A percentile compares a stretch with the other conserved stretches of the same genome.
Evolutionary conservation across 1,140 invertebrate genomes (phyloP).

Genomic region (Magallana ariakensis): DNA sequence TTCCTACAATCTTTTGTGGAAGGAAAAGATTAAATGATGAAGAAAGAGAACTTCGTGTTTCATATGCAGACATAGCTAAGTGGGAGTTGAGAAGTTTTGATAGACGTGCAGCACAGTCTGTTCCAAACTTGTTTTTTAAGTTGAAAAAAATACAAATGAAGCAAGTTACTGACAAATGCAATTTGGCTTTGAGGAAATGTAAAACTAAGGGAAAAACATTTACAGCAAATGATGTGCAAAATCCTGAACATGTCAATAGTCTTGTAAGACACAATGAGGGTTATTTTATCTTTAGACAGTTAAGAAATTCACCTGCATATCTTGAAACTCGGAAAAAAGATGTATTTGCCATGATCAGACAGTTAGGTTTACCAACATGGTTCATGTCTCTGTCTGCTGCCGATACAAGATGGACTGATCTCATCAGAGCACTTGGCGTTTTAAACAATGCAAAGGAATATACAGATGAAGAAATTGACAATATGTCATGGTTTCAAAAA

Average conservation of each 20-base stretch:
- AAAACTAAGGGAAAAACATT: constrained; percentile 46
- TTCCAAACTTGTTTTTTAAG: constrained; percentile 51
- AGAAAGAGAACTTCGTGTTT: constrained; percentile 15
- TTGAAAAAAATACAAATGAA: constrained; percentile 49
- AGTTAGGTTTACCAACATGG: constrained; percentile 58
- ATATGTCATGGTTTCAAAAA: constrained; percentile 33
- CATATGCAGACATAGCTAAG: constrained; percentile 45
- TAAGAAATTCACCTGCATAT: constrained; percentile 60
- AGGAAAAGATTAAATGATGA: constrained; percentile 43
- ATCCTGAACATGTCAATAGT: constrained; percentile 38
- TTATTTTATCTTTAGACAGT: constrained; percentile 50
- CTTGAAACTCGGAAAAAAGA: constrained; percentile 56
- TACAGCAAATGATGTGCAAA: constrained; percentile 36
- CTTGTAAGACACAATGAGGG: constrained; percentile 58
- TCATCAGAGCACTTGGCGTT: constrained; percentile 32
- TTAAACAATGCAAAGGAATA: not conserved
- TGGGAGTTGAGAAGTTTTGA: constrained; percentile 46
- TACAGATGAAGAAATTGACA: constrained; percentile 26
- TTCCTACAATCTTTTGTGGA: constrained; percentile 64
- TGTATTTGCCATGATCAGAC: constrained; percentile 65
- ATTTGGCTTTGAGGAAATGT: constrained; percentile 44
- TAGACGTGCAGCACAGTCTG: constrained; percentile 45
- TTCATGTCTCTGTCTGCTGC: constrained; percentile 56
- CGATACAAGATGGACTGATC: constrained; percentile 56
- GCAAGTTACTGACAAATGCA: constrained; percentile 40